A percentile compares a stretch with the other conserved stretches of the same genome.
Conservation (phyloP, 2,888 invertebrate genomes). For the Heliconius sara region DNA sequence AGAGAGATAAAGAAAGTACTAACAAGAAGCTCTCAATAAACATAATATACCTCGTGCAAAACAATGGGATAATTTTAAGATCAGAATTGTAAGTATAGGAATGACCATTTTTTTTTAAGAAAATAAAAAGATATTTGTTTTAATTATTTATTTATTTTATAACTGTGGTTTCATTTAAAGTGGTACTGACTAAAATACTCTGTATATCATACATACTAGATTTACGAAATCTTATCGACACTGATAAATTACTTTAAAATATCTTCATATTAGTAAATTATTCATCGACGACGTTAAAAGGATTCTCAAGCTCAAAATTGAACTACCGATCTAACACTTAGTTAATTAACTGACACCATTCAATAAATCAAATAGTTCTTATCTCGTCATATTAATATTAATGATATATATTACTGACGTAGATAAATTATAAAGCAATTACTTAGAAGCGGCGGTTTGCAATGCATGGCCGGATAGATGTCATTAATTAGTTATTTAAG, state of each 20-base stretch:
- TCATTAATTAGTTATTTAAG: slow-evolving; percentile 41
- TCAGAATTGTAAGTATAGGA: slow-evolving; percentile 3
- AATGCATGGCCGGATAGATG: slow-evolving; percentile 33
- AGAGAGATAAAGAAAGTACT: not conserved
- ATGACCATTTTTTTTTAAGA: not conserved
- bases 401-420: slow-evolving; percentile 32
- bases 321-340: slow-evolving; percentile 23
- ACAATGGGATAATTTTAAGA: not conserved
- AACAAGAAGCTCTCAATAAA: not conserved
- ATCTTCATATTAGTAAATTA: too few relatives aligned
- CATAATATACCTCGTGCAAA: not conserved
- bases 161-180: too few relatives aligned
- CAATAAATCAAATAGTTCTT: slow-evolving; percentile 32
- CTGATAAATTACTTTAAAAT: not conserved
- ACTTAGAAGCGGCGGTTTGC: slow-evolving; percentile 28
- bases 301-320: not conserved
- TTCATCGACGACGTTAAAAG: not conserved
- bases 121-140: slow-evolving; percentile 7
- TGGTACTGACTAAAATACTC: too few relatives aligned
- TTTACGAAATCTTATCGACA: not conserved
- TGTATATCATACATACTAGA: too few relatives aligned
- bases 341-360: slow-evolving; percentile 21
- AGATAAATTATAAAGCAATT: slow-evolving; percentile 35
- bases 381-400: slow-evolving; percentile 30
- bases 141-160: not conserved